Conservation (phyloP, 2,113 vertebrate species). For the Pluvianellus socialis region DNA sequence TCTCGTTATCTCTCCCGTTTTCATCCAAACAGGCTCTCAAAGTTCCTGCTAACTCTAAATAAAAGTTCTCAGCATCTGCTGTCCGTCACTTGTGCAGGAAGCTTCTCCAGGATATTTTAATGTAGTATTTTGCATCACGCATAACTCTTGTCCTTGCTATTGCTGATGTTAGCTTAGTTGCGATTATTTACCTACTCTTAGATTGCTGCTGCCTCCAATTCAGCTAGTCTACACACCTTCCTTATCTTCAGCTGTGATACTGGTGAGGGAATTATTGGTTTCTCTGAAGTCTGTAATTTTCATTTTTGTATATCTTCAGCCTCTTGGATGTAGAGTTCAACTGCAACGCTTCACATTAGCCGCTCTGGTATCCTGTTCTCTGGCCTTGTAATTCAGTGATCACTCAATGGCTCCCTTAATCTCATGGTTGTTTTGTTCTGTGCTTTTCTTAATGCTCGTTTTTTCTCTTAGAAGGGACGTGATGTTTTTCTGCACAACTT, state of each 20-base stretch:
- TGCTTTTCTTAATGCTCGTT: not conserved
- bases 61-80: not conserved
- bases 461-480: not conserved
- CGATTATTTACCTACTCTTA: not conserved
- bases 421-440: not conserved
- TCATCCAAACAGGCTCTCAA: not conserved
- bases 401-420: not conserved
- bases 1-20: not conserved
- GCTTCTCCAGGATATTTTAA: not conserved
- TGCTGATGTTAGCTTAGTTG: not conserved
- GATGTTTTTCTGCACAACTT: not conserved
- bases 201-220: not conserved
- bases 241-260: not conserved
- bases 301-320: not conserved
- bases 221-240: not conserved
- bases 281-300: not conserved
- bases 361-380: not conserved
- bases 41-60: not conserved
- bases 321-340: not conserved
- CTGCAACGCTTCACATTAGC: fast-evolving
- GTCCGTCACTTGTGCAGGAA: not conserved
- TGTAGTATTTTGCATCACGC: not conserved
- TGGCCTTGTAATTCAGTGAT: not conserved
- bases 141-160: not conserved
- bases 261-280: not conserved